Conservation (phyloP, 1,140 invertebrate species). For the Bombus superbus region DNA sequence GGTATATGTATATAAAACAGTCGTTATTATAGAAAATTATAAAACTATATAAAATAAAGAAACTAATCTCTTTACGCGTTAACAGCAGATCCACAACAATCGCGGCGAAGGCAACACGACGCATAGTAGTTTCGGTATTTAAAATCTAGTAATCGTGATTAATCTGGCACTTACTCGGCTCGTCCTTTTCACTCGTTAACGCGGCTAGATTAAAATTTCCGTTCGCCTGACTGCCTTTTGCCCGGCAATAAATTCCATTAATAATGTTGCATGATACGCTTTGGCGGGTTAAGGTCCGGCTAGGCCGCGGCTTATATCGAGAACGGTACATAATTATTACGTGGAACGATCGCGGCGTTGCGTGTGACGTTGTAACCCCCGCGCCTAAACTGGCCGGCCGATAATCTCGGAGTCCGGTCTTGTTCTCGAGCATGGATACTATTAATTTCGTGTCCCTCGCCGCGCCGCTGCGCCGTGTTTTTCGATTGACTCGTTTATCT, state of each 20-base stretch:
- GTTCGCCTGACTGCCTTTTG: constrained; percentile 11
- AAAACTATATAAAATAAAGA: too few relatives aligned
- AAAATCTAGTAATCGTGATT: constrained; percentile 21
- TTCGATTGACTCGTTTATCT: constrained; percentile 52
- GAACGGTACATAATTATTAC: constrained; percentile 42
- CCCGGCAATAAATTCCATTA: constrained; percentile 41
- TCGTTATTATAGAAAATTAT: too few relatives aligned
- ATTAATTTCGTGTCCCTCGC: constrained; percentile 77
- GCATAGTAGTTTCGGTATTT: neutral
- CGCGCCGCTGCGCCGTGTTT: constrained; percentile 48
- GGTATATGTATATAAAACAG: too few relatives aligned
- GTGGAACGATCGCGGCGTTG: constrained; percentile 33
- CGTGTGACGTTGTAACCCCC: constrained; percentile 55
- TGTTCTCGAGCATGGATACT: constrained; percentile 75
- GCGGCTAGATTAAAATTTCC: constrained; percentile 33
- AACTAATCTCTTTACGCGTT: too few relatives aligned
- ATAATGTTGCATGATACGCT: constrained; percentile 38
- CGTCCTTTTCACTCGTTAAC: constrained; percentile 13
- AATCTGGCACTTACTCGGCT: neutral
- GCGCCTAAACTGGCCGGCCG: constrained; percentile 77
- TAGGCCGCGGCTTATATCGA: constrained; percentile 14
- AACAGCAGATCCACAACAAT: neutral
- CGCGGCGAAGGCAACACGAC: neutral
- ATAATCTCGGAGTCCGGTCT: constrained; percentile 70
- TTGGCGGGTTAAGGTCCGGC: neutral